Evolutionary conservation across 2,888 invertebrate species (phyloP).

Genomic region (Cataglyphis rosenhaueri): DNA sequence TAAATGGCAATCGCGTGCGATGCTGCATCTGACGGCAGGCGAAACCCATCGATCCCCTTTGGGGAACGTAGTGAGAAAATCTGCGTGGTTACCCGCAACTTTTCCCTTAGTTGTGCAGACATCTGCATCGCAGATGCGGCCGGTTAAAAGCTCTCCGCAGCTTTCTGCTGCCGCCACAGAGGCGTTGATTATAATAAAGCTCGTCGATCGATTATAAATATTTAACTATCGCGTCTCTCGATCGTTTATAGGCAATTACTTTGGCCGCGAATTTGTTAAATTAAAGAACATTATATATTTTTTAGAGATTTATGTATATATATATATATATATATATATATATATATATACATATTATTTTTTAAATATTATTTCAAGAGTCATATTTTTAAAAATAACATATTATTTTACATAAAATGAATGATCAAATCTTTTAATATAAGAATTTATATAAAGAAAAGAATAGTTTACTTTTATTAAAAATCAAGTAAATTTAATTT

Average conservation of each 20-base stretch:
- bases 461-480: not conserved
- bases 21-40: conserved; percentile 12
- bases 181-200: conserved; percentile 16
- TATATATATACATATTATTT: not conserved
- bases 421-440: not conserved
- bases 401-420: not conserved
- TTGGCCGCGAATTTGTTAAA: not conserved
- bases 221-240: not conserved
- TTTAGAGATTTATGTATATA: not conserved
- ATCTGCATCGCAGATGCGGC: conserved; percentile 44
- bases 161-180: conserved; percentile 13
- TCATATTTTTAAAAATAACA: not conserved
- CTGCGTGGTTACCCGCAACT: conserved; percentile 33
- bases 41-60: conserved; percentile 12
- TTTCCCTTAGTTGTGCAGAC: conserved; percentile 4
- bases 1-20: conserved; percentile 55
- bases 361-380: not conserved
- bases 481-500: not conserved
- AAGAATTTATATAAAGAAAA: not conserved
- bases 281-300: not conserved
- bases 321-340: no score
- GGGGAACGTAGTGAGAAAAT: conserved; percentile 33
- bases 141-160: conserved; percentile 4
- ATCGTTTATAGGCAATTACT: not conserved
- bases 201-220: conserved; percentile 44